Base-by-base conservation (phyloP, 1,140 invertebrate species). In the Patella vulgata region DNA sequence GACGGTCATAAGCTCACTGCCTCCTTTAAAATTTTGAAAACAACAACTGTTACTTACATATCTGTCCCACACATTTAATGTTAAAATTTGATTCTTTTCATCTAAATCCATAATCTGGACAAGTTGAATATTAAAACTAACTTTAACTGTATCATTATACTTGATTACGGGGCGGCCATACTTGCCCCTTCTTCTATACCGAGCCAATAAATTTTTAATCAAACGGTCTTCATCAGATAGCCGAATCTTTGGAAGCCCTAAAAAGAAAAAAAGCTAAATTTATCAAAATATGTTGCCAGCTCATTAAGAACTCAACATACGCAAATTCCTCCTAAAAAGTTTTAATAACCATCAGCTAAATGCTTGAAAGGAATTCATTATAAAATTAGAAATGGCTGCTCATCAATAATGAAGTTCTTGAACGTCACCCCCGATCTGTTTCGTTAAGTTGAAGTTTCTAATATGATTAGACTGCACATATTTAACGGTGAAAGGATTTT, bases 51-150 rank as follows among this genome's bases (percentile, higher is more conserved):
- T 52, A 70, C 75, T 80, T 70, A 82, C 80, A 63, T 77, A 80
- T 66, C 73, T 60, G 61, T 70, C 68, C 81, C 81, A 83, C 0
- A 74, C 70, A 55, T 80, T 82, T 12, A 77, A 67, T 19, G 79
- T 81, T 6, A 82, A 61, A 1, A 81, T 75, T 70, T 82, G 80
- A 56, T 80, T 77, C 40, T 79, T 81, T 55, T 81, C 80, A 48
- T 82, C 81, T 28, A 84, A 62, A 63, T 82, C 79, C 33, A 82
- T 72, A 53, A 84, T 82, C 64, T 84, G 82, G 42, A 81, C 79
- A 0, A 84, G 68, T 33, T 78, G 73, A 27, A 84, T 54, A 42
- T 74, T 77, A 64, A 80, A 80, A 25, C 64, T 44, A 23, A 84
- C 70, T 11, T 51, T 68, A 23, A 84, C 76, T 14, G 70, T 74